Percentiles rank a stretch among this genome's conserved stretches.
phyloP scores from a whole-genome alignment of 2,113 vertebrate genomes.

The Scartelaos histophorus region DNA sequence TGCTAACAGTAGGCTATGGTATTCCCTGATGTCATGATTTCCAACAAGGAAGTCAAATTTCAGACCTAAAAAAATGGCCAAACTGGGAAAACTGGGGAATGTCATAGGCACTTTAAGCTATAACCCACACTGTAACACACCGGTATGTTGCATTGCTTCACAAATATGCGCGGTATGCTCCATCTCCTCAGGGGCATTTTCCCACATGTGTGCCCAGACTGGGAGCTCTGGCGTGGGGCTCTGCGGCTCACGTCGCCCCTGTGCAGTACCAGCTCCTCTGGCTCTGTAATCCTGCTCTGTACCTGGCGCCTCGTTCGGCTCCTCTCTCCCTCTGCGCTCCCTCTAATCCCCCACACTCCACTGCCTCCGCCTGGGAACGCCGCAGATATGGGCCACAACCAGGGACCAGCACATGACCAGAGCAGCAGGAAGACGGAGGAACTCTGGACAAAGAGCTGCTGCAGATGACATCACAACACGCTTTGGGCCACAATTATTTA shows the following conservation, averaged over 20 bases:
- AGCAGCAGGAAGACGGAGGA: not conserved
- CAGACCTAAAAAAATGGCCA: no score
- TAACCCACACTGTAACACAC: no score
- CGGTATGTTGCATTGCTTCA: not conserved
- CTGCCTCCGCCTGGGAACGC: conserved; percentile 30
- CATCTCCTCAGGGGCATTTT: not conserved
- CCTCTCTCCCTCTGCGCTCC: conserved; percentile 46
- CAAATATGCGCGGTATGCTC: conserved; percentile 1
- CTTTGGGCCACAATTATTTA: no score
- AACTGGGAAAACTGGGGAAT: no score
- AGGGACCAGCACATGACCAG: not conserved
- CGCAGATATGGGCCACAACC: conserved; percentile 49
- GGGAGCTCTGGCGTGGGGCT: conserved; percentile 1
- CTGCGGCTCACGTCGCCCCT: conserved; percentile 52
- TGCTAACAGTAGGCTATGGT: no score
- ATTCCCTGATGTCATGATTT: no score
- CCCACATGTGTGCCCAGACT: conserved; percentile 32
- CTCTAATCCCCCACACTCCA: conserved; percentile 51
- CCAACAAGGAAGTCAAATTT: no score
- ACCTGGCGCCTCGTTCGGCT: conserved; percentile 70
- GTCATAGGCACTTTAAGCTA: no score
- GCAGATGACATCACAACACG: no score
- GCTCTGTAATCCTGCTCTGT: conserved; percentile 69
- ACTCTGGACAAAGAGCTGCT: no score
- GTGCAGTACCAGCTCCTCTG: conserved; percentile 59